Percentiles rank a stretch among this genome's conserved stretches.
Conservation (phyloP, 1,140 invertebrate genomes). For the Holcopasites calliopsidis region DNA sequence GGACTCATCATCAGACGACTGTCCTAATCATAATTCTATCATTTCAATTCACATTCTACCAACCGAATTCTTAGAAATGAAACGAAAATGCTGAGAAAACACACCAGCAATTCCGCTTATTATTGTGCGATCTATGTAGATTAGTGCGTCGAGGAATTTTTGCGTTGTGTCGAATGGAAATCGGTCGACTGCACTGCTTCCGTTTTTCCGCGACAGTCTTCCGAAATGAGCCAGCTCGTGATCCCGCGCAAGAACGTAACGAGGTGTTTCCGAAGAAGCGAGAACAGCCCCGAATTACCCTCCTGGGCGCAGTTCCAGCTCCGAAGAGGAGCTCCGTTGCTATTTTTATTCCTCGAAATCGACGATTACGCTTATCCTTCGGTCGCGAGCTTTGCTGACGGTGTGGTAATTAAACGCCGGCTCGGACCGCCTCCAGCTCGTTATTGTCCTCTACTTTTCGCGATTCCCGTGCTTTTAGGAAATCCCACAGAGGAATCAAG, state of each 20-base stretch:
- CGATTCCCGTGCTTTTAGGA: not conserved
- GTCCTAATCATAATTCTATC: too few relatives aligned
- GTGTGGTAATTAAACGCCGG: conserved; percentile 48
- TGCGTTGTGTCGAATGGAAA: not conserved
- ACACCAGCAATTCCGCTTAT: not conserved
- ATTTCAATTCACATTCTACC: not conserved
- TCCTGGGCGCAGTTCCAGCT: conserved; percentile 22
- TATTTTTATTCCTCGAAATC: conserved; percentile 24
- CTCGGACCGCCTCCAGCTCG: not conserved
- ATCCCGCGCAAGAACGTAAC: conserved; percentile 26
- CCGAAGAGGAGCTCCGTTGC: not conserved
- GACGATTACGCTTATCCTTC: conserved; percentile 51
- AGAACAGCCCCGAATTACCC: conserved; percentile 28
- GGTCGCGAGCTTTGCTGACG: conserved; percentile 39
- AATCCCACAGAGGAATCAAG: not conserved
- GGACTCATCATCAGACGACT: too few relatives aligned
- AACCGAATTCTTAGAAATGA: too few relatives aligned
- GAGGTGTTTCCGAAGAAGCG: conserved; percentile 11
- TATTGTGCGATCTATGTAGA: not conserved
- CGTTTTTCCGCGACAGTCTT: not conserved
- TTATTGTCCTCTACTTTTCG: not conserved
- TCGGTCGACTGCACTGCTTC: conserved; percentile 10
- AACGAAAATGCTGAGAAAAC: too few relatives aligned
- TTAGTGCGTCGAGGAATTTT: not conserved
- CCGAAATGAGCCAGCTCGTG: not conserved